A percentile compares a stretch with the other conserved stretches of the same genome.
Evolutionary conservation across 1,140 invertebrate species (phyloP).

Genomic region (Drusus annulatus): DNA sequence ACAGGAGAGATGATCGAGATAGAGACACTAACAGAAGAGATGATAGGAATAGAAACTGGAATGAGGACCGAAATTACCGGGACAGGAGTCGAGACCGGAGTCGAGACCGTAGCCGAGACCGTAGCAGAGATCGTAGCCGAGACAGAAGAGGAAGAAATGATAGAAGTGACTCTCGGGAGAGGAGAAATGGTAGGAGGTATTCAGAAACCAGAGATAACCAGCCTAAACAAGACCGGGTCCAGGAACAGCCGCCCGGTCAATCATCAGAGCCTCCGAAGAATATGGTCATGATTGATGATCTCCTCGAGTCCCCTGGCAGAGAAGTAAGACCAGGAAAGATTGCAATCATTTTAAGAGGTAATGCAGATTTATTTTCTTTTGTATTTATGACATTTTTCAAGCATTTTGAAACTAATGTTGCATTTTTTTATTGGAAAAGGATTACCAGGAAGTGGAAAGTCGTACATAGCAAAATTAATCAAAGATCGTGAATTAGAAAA

Average conservation of each 20-base stretch:
- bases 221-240: neutral
- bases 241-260: too few species aligned
- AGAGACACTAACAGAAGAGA: conserved; percentile 58
- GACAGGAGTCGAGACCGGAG: conserved; percentile 44
- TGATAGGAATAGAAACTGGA: conserved; percentile 55
- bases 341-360: conserved; percentile 90
- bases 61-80: conserved; percentile 49
- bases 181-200: conserved; percentile 32
- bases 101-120: neutral
- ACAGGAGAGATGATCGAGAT: neutral
- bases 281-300: conserved; percentile 84
- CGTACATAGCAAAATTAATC: conserved; percentile 88
- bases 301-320: conserved; percentile 82
- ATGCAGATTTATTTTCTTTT: neutral
- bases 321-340: conserved; percentile 85
- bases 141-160: conserved; percentile 61
- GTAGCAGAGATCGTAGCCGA: conserved; percentile 49
- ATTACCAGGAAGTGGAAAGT: conserved; percentile 92
- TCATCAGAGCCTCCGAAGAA: conserved; percentile 60
- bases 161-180: conserved; percentile 57
- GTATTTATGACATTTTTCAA: too few species aligned
- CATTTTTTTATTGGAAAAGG: conserved; percentile 67
- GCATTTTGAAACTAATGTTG: neutral
- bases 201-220: conserved; percentile 7
- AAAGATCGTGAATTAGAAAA: conserved; percentile 79